Evolutionary conservation across 2,113 vertebrate genomes (phyloP).

Genomic region (Phalacrocorax carbo): DNA sequence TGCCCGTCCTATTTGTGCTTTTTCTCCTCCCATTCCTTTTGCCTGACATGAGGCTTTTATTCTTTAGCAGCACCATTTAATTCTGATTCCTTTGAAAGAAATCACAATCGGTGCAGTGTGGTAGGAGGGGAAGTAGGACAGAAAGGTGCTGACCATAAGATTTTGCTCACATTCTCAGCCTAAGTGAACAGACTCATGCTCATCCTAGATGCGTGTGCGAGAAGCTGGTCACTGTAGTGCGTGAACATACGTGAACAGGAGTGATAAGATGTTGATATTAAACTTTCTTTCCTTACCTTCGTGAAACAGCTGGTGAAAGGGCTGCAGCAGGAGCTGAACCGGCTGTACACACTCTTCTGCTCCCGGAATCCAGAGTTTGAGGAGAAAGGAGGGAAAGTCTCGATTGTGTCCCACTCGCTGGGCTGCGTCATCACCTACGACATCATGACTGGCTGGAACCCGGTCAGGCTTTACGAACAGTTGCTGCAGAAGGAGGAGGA

Average conservation of each 20-base stretch:
- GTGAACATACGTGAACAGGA: not conserved
- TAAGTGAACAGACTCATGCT: not conserved
- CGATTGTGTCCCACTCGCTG: conserved; percentile 94
- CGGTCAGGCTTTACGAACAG: conserved; percentile 89
- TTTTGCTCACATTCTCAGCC: not conserved
- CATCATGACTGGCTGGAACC: conserved; percentile 98
- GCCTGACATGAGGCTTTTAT: not conserved
- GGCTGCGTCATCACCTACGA: conserved; percentile 98
- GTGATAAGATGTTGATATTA: not conserved
- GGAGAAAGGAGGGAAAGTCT: conserved; percentile 92
- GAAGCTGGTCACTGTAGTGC: not conserved
- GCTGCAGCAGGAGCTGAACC: conserved; percentile 93
- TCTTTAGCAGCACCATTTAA: not conserved
- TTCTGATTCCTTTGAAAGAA: not conserved
- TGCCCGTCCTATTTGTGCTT: not conserved
- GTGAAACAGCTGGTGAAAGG: conserved; percentile 90
- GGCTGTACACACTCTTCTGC: conserved; percentile 94
- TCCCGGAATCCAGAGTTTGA: conserved; percentile 95
- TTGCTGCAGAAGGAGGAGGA: conserved; percentile 86
- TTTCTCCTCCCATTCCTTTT: not conserved
- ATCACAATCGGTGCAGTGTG: not conserved
- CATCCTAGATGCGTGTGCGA: rapidly evolving
- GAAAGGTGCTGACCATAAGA: not conserved
- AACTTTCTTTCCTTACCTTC: not conserved
- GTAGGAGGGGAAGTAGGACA: not conserved